A percentile compares a stretch with the other conserved stretches of the same genome.
Conservation (phyloP, 2,888 invertebrate species). For the Sycophila texana region DNA sequence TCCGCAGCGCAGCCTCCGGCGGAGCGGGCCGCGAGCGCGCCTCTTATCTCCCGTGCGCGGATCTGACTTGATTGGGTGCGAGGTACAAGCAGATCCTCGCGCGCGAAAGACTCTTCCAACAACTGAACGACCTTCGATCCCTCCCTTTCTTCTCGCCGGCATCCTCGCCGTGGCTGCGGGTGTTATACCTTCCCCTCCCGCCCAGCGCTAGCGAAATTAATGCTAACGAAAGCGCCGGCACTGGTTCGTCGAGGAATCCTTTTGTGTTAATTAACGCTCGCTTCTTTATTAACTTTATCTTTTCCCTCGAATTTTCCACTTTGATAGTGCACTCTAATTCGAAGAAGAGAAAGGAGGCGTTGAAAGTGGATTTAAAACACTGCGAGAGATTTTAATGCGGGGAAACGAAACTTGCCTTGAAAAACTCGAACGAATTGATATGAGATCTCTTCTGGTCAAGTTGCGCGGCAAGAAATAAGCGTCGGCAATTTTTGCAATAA, state of each 20-base stretch:
- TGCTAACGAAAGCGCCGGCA: neutral
- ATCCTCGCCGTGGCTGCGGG: neutral
- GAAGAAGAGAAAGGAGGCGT: too few relatives aligned
- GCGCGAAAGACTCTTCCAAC: conserved; percentile 56
- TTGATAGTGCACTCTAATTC: too few relatives aligned
- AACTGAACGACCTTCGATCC: conserved; percentile 29
- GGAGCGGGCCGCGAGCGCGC: neutral
- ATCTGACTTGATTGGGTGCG: conserved; percentile 73
- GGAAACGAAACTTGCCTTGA: too few relatives aligned
- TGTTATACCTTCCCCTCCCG: neutral
- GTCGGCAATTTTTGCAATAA: too few relatives aligned
- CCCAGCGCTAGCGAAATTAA: neutral
- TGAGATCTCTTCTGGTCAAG: too few relatives aligned
- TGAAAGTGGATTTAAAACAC: too few relatives aligned
- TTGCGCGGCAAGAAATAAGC: too few relatives aligned
- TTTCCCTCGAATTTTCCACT: too few relatives aligned
- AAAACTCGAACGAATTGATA: too few relatives aligned
- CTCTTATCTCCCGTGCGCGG: conserved; percentile 70
- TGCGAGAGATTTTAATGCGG: too few relatives aligned
- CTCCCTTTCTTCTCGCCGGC: conserved; percentile 35
- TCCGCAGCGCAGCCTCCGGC: too few relatives aligned
- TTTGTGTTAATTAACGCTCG: conserved; percentile 22
- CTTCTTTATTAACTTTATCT: neutral
- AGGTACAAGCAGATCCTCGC: conserved; percentile 73
- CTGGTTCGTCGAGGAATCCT: too few relatives aligned